Evolutionary conservation across 2,113 vertebrate species (phyloP).

Genomic region (Pan troglodytes): NHGRI_mPanTro3-v2.1_pri NC_072413.2:29966501-29967000

Average conservation of each 20-base stretch:
- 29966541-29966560: no score
- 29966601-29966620: no score
- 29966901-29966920: constrained; percentile 1
- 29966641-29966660: no score
- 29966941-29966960: not conserved
- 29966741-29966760: not conserved
- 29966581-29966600: no score
- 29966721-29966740: not conserved
- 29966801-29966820: not conserved
- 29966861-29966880: not conserved
- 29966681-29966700: no score
- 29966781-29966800: not conserved
- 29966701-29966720: not conserved
- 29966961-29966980: not conserved
- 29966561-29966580: no score
- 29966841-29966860: not conserved
- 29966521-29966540: no score
- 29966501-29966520: no score
- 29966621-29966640: no score
- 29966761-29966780: not conserved
- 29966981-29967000: not conserved
- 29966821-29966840: not conserved
- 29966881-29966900: constrained; percentile 5
- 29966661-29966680: no score
- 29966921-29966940: not conserved